These are phyloP conservation scores for Polypterus bichir DNA, from an alignment of 2,113 vertebrate species.

Conservation along the genomic window DNA sequence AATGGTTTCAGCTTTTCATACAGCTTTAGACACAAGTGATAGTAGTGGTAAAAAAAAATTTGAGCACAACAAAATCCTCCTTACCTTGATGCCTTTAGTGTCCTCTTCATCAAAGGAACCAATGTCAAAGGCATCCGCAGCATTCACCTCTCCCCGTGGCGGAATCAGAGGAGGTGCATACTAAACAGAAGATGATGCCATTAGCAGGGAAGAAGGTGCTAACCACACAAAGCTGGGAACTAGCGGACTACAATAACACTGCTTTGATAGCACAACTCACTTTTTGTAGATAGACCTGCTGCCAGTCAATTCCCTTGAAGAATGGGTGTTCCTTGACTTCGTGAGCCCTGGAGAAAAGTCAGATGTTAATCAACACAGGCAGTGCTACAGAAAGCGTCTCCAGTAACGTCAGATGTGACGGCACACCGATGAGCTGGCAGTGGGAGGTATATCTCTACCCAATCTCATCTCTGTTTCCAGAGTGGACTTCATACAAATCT, in stretches of 20 bases:
- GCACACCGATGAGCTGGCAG: too few species aligned
- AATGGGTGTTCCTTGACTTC: constrained; percentile 90
- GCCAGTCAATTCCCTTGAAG: constrained; percentile 93
- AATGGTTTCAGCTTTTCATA: too few species aligned
- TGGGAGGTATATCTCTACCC: too few species aligned
- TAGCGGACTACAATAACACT: too few species aligned
- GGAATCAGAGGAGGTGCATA: constrained; percentile 88
- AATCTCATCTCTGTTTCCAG: too few species aligned
- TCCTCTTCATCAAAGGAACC: constrained; percentile 97
- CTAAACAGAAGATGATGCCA: constrained; percentile 32
- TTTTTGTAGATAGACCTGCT: constrained; percentile 94
- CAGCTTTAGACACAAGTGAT: not conserved
- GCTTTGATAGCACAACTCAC: constrained; percentile 35
- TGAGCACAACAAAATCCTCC: not conserved
- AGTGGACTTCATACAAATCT: too few species aligned
- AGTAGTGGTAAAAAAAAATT: not conserved
- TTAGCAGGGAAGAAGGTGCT: not conserved
- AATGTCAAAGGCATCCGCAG: constrained; percentile 93
- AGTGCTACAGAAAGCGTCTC: too few species aligned
- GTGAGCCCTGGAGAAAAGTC: constrained; percentile 52
- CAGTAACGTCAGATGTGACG: too few species aligned
- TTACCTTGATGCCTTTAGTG: constrained; percentile 96
- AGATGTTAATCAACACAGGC: not conserved
- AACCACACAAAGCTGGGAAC: too few species aligned
- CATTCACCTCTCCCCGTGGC: constrained; percentile 90